These are phyloP conservation scores for Drosophila nasuta DNA, from an alignment of 1,140 invertebrate species.

Conservation along the genomic window DNA sequence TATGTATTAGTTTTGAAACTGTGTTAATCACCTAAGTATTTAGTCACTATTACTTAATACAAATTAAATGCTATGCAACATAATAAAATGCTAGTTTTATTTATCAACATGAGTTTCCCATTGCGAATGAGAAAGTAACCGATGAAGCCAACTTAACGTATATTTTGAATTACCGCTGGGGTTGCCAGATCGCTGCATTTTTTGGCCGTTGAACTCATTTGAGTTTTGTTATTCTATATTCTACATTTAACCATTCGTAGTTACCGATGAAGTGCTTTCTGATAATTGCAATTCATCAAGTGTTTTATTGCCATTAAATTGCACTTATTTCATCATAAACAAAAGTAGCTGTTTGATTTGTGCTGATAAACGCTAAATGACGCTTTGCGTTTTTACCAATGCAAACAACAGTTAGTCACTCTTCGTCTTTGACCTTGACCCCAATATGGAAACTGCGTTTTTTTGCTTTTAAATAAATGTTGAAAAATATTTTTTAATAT, in stretches of 20 bases:
- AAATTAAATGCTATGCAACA: constrained; percentile 65
- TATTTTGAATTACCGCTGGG: neutral
- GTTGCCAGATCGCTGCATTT: neutral
- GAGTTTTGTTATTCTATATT: neutral
- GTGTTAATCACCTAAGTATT: constrained; percentile 83
- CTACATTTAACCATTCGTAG: neutral
- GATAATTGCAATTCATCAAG: constrained; percentile 14
- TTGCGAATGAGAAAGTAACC: neutral
- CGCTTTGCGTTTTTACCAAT: neutral
- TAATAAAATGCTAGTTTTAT: constrained; percentile 1
- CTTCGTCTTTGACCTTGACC: too few relatives aligned
- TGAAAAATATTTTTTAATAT: constrained; percentile 81
- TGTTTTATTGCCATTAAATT: constrained; percentile 16
- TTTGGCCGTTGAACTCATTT: neutral
- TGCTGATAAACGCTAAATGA: constrained; percentile 22
- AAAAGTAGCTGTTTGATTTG: constrained; percentile 19
- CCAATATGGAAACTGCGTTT: neutral
- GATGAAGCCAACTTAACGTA: neutral
- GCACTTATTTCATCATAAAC: constrained; percentile 23
- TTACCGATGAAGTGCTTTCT: constrained; percentile 1
- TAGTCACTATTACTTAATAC: constrained; percentile 81
- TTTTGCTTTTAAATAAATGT: constrained; percentile 69
- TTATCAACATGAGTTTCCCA: neutral
- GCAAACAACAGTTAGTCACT: constrained; percentile 34
- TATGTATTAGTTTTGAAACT: constrained; percentile 81